Base-by-base conservation (phyloP, 2,113 vertebrate genomes). In the Macaca mulatta region DNA sequence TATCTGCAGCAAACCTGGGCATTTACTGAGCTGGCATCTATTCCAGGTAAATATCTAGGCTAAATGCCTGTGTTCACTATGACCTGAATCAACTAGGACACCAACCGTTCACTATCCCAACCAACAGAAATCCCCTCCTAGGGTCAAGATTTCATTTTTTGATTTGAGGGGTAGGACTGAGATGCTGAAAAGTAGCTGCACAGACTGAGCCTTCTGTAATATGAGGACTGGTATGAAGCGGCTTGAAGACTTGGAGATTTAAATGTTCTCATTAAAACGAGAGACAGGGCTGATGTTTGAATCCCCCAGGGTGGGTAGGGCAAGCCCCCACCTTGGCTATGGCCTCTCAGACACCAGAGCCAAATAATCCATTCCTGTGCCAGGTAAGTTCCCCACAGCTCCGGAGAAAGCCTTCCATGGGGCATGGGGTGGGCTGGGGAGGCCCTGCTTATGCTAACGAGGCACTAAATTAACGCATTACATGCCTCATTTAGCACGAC, bases 401-500 rank as follows among this genome's bases (percentile, higher is more conserved):
- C 97, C 52, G 9, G 81, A 95, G 98, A 98, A 97, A 98, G 94
- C 96, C 55, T 82, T 89, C 38, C 0, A 0, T 96, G 97, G 98
- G 98, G 98, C 98, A 97, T 57, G 43, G 92, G 92, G 89, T 43
- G 55, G 97, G 97, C 97, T 95, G 89, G 83, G 98, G 97, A 98
- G 97, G 97, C 92, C 96, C 97, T 86, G 97, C 97, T 97, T 98
- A 98, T 98, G 98, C 98, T 99, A 98, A 99, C 88, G 81, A 98
- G 98, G 98, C 98, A 98, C 98, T 99, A 98, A 98, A 99, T 99
- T 98, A 98, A 98, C 98, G 98, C 97, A 98, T 98, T 99, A 98
- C 98, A 98, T 40, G 98, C 98, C 98, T 98, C 99, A 98, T 99
- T 99, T 98, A 98, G 98, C 98, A 98, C 97, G 87, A 96, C 98